Percentiles rank a stretch among this genome's conserved stretches.
These are phyloP conservation scores for Tetramorium parvispinum DNA, from an alignment of 1,140 invertebrate genomes.

Conservation along the genomic window DNA sequence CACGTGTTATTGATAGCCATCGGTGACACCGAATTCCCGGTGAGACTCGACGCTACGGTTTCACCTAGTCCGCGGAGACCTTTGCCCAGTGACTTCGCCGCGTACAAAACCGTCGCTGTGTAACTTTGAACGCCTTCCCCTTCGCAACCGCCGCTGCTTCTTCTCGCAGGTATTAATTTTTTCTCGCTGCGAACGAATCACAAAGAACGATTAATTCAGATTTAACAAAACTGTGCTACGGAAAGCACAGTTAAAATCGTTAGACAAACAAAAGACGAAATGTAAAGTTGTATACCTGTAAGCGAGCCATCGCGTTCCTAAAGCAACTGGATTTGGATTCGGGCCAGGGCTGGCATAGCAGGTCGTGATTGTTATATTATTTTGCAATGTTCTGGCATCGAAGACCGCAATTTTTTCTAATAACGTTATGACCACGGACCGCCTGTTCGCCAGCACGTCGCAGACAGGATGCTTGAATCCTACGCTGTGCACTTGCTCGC, in stretches of 20 bases:
- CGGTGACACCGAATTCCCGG: conserved; percentile 87
- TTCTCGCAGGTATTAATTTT: conserved; percentile 92
- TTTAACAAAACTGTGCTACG: neutral
- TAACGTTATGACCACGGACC: conserved; percentile 94
- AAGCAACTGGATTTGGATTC: conserved; percentile 94
- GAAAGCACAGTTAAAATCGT: neutral
- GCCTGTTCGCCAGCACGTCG: conserved; percentile 94
- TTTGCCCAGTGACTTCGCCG: conserved; percentile 96
- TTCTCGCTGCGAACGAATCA: conserved; percentile 89
- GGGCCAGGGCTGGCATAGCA: conserved; percentile 95
- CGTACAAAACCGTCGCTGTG: conserved; percentile 97
- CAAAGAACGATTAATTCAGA: neutral
- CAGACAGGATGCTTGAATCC: conserved; percentile 96
- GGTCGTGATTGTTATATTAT: conserved; percentile 94
- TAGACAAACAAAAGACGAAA: neutral
- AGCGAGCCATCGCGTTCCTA: conserved; percentile 93
- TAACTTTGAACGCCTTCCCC: conserved; percentile 93
- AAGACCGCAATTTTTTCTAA: conserved; percentile 96
- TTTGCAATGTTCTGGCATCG: conserved; percentile 94
- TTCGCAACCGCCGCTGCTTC: conserved; percentile 95
- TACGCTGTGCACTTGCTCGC: conserved; percentile 95
- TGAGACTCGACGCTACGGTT: conserved; percentile 95
- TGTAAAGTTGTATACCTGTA: conserved; percentile 83
- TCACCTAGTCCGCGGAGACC: conserved; percentile 96
- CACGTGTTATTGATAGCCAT: conserved; percentile 79